Evolutionary conservation across 2,888 invertebrate species (phyloP).

Genomic region (Eucriotettix oculatus): DNA sequence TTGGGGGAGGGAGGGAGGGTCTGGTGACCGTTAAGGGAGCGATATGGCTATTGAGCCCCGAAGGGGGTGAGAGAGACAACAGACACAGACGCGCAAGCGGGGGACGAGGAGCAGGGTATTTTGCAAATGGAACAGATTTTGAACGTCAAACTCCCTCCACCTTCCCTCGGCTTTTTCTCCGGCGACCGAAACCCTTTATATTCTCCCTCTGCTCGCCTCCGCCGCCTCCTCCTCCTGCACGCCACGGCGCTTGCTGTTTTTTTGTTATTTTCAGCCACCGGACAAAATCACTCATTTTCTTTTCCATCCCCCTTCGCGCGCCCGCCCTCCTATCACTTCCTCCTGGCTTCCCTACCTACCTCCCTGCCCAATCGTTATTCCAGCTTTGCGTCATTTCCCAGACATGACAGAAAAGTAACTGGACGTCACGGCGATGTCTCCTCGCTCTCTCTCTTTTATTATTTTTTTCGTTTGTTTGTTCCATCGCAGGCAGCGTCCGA

Average conservation of each 20-base stretch:
- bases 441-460: slow-evolving; percentile 1
- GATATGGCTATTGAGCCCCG: slow-evolving; percentile 8
- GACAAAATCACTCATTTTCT: slow-evolving; percentile 12
- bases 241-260: slow-evolving; percentile 2
- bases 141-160: slow-evolving; percentile 11
- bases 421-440: background rate
- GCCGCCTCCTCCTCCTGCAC: background rate
- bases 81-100: slow-evolving; percentile 10
- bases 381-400: slow-evolving; percentile 5
- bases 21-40: slow-evolving; percentile 12
- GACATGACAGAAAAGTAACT: slow-evolving; percentile 4
- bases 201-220: slow-evolving; percentile 1
- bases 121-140: slow-evolving; percentile 14
- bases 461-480: background rate
- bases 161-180: slow-evolving; percentile 2
- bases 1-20: slow-evolving; percentile 9
- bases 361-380: background rate
- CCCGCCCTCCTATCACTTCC: slow-evolving; percentile 8
- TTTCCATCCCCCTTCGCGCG: slow-evolving; percentile 7
- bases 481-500: background rate
- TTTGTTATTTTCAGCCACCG: slow-evolving; percentile 14
- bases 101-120: slow-evolving; percentile 8
- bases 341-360: slow-evolving; percentile 9
- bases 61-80: background rate
- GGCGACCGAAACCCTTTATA: slow-evolving; percentile 5